Conservation (phyloP, 2,888 invertebrate species). For the Eretmocerus hayati region DNA sequence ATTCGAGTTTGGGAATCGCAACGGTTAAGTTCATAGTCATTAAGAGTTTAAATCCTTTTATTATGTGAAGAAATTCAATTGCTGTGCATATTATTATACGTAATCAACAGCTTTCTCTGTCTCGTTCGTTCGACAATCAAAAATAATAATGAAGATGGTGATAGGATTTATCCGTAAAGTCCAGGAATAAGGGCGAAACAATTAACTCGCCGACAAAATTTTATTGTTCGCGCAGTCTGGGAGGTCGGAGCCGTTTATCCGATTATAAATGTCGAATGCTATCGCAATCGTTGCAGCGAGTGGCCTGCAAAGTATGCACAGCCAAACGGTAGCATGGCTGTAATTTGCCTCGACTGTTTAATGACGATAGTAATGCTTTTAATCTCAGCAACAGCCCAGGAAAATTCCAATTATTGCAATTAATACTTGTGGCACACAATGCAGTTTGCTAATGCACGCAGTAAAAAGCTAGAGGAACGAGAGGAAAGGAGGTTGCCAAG, state of each 20-base stretch:
- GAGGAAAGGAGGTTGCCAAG: neutral
- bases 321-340: too few relatives aligned
- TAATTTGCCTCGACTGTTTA: conserved; percentile 18
- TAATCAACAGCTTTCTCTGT: too few relatives aligned
- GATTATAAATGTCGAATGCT: conserved; percentile 21
- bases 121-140: too few relatives aligned
- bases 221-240: neutral
- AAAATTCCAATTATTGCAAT: conserved; percentile 19
- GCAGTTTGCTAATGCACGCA: too few relatives aligned
- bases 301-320: neutral
- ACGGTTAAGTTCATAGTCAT: too few relatives aligned
- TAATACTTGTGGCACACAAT: conserved; percentile 14
- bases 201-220: neutral
- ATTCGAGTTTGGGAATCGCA: too few relatives aligned
- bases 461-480: too few relatives aligned
- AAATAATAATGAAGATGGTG: too few relatives aligned
- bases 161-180: too few relatives aligned
- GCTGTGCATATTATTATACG: too few relatives aligned
- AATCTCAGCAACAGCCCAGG: conserved; percentile 19
- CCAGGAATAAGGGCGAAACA: neutral
- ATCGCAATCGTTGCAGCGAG: conserved; percentile 14
- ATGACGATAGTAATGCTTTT: conserved; percentile 19
- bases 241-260: conserved; percentile 11
- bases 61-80: too few relatives aligned
- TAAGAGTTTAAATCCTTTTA: too few relatives aligned